These are phyloP conservation scores for Dendrophyllia cribrosa DNA, from an alignment of 64 coral and sea anemone genomes.

Conservation along the genomic window DNA sequence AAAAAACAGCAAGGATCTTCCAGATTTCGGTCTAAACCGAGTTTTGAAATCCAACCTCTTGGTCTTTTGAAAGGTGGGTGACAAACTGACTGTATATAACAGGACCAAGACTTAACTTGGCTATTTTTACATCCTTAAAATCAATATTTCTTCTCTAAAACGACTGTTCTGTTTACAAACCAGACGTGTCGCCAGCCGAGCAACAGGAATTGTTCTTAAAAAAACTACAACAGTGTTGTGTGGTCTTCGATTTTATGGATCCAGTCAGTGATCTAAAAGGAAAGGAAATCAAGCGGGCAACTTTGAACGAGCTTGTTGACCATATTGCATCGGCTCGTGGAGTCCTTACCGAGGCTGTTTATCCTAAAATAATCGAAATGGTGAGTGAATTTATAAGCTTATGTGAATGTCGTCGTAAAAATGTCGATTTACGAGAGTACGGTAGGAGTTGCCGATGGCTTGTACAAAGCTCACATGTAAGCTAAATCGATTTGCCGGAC, in stretches of 20 bases:
- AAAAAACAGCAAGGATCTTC: slow-evolving; percentile 99
- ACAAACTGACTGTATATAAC: slow-evolving; percentile 4
- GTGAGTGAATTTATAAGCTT: slow-evolving; percentile 60
- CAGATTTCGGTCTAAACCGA: slow-evolving; percentile 94
- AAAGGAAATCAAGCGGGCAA: slow-evolving; percentile 98
- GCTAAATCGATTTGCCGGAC: slow-evolving; percentile 20
- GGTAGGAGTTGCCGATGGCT: not conserved
- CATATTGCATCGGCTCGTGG: slow-evolving; percentile 97
- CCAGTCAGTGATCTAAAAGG: slow-evolving; percentile 98
- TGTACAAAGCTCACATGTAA: slow-evolving; percentile 20
- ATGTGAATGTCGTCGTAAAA: not conserved
- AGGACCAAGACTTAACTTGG: not conserved
- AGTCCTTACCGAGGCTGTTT: slow-evolving; percentile 90
- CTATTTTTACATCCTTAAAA: not conserved
- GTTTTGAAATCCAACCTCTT: slow-evolving; percentile 95
- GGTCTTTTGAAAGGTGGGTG: slow-evolving; percentile 94
- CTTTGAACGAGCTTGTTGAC: slow-evolving; percentile 97
- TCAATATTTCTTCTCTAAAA: not conserved
- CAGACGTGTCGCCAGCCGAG: slow-evolving; percentile 93
- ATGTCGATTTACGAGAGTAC: not conserved
- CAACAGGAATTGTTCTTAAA: slow-evolving; percentile 99
- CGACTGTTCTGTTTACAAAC: slow-evolving; percentile 84
- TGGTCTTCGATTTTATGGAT: slow-evolving; percentile 99
- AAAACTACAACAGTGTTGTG: slow-evolving; percentile 98
- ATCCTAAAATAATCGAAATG: slow-evolving; percentile 99